Evolutionary conservation across 2,888 invertebrate genomes (phyloP).

Genomic region (Pyrrhosoma nymphula): DNA sequence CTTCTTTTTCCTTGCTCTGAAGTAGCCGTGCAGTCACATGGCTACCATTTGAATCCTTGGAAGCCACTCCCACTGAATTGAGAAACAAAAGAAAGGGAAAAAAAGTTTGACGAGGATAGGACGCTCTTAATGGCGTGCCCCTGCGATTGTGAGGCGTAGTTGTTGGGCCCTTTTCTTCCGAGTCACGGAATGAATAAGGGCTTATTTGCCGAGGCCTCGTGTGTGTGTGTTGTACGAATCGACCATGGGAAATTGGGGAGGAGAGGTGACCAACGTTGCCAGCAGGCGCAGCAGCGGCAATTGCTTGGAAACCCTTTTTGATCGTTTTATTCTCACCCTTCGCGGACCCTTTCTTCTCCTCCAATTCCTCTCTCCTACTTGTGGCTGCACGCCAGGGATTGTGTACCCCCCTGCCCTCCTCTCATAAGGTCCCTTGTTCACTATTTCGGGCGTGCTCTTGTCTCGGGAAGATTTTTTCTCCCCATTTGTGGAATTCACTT

Average conservation of each 20-base stretch:
- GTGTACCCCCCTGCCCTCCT: neutral
- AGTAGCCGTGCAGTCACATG: neutral
- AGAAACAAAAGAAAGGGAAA: neutral
- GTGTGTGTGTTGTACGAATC: conserved; percentile 30
- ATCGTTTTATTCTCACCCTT: neutral
- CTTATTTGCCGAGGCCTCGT: neutral
- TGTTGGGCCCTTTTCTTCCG: neutral
- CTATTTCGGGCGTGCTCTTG: neutral
- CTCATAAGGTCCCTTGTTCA: neutral
- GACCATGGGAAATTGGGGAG: conserved; percentile 17
- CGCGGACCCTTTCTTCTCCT: neutral
- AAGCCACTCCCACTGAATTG: neutral
- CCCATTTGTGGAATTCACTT: neutral
- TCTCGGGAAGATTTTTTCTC: neutral
- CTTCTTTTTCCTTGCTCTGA: neutral
- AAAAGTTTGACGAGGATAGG: neutral
- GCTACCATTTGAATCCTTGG: neutral
- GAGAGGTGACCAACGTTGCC: neutral
- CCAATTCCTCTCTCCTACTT: neutral
- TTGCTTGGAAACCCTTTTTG: neutral
- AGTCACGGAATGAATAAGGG: neutral
- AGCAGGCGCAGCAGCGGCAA: conserved; percentile 18
- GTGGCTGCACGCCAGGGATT: conserved; percentile 35
- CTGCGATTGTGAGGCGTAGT: neutral
- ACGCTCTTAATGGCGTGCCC: neutral